Conservation (phyloP, 2,888 invertebrate genomes). For the Aethes cnicana region DNA sequence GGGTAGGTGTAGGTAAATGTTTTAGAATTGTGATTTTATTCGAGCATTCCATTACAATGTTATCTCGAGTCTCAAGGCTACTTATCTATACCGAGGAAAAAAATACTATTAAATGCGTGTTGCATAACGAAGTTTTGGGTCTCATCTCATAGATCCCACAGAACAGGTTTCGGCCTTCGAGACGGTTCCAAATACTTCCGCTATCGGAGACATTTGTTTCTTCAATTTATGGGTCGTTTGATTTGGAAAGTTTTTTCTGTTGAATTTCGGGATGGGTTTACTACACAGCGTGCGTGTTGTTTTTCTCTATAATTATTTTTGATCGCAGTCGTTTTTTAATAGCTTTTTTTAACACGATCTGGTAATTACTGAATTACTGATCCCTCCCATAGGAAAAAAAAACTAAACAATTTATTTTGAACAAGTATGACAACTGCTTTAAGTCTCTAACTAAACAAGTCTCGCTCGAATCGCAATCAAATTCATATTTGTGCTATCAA, state of each 20-base stretch:
- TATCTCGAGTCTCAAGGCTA: constrained; percentile 10
- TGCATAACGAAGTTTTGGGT: constrained; percentile 9
- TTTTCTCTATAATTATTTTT: background rate
- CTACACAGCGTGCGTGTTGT: background rate
- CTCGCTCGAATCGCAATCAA: too few relatives aligned
- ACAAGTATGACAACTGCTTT: too few relatives aligned
- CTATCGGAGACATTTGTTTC: constrained; percentile 21
- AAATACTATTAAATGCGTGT: constrained; percentile 6
- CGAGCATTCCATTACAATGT: background rate
- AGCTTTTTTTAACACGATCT: too few relatives aligned
- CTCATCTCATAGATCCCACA: background rate
- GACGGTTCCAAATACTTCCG: constrained; percentile 14
- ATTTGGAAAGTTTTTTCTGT: constrained; percentile 3
- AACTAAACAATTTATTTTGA: too few relatives aligned
- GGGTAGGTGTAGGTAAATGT: too few relatives aligned
- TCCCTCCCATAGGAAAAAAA: too few relatives aligned
- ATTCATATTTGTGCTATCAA: too few relatives aligned
- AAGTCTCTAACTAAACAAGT: too few relatives aligned
- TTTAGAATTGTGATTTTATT: too few relatives aligned
- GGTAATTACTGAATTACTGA: too few relatives aligned
- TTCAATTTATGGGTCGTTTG: constrained; percentile 19
- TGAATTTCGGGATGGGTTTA: background rate
- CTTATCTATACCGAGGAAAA: background rate
- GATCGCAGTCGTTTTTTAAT: too few relatives aligned
- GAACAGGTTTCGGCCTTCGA: constrained; percentile 14